Base-by-base conservation (phyloP, 2,113 vertebrate genomes). In the Tachysurus fulvidraco region DNA sequence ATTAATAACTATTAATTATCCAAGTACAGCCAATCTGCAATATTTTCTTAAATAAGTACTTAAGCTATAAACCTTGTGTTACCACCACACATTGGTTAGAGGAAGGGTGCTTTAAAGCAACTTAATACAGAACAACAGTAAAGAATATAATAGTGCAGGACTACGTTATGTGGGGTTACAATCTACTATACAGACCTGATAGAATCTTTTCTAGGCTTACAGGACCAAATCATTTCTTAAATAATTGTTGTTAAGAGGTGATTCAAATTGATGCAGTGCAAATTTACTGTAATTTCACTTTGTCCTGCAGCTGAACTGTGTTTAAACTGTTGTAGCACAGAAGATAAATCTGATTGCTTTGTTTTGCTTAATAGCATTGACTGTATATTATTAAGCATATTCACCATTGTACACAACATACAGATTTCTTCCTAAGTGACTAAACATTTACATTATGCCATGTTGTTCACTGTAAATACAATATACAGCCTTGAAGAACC, bases 1-100 rank as follows among this genome's bases (percentile, higher is more conserved):
- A 85, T 62, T 85, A 77, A 60, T 77, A 64, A n/a, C 6, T 57
- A 85, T 85, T 62, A 77, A 85, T 85, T 50, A 76, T 50, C 83
- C 41, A 85, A 59, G 21, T 60, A 76, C 14, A 62, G 71, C 52
- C 67, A 30, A 11, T 73, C 67, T 41, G 65, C 64, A 30, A 30
- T 50, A 50, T 36, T 59, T 80, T 80, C 17, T 80, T 28, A 59
- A 57, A 57, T 36, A 57, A 2, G 28, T 80, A 57, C 62, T 44
- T 52, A 64, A 50, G 5, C 17, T 84, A 74, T 60, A 41, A 74
- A 3, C 44, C 54, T 59, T 55, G 17, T 28, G 14, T 60, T 60
- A 13, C 13, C 36, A 25, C 59, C 36, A 25, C 59, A 64, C 36
- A 64, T 13, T 65, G 21, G 25, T 44, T 65, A 65, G 10, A 46